phyloP scores from a whole-genome alignment of 2,113 vertebrate genomes.

The Thermophis baileyi region DNA sequence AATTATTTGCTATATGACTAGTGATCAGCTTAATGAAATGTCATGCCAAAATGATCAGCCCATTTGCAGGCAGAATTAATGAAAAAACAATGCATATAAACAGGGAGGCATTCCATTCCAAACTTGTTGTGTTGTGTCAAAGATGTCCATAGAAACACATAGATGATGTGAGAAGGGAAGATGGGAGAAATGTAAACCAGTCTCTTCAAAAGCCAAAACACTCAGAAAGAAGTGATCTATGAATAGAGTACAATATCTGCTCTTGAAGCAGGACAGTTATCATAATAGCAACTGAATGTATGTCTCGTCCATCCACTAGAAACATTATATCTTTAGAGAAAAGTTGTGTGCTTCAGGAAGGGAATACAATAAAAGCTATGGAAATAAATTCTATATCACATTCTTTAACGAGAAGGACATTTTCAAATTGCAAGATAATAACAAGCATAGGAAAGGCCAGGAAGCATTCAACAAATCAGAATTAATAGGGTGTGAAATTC shows the following conservation, averaged over 20 bases:
- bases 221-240: background rate
- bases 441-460: constrained; percentile 26
- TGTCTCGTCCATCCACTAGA: background rate
- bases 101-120: background rate
- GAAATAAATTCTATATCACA: constrained; percentile 17
- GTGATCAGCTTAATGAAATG: background rate
- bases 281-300: background rate
- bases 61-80: background rate
- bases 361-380: background rate
- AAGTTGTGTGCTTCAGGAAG: background rate
- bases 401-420: constrained; percentile 1
- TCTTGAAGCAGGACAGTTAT: background rate
- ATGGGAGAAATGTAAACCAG: background rate
- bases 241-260: background rate
- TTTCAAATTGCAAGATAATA: background rate
- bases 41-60: background rate
- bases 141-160: background rate
- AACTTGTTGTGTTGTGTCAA: background rate
- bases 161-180: background rate
- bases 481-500: constrained; percentile 22
- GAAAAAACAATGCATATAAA: background rate
- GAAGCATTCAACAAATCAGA: constrained; percentile 25
- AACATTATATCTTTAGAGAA: background rate
- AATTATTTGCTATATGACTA: background rate
- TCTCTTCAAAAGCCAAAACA: background rate